Evolutionary conservation across 2,797 vertebrate genomes (phyloP), one percentile per base, ranked within the genome.

Genomic region (Rhinatrema bivittatum): DNA sequence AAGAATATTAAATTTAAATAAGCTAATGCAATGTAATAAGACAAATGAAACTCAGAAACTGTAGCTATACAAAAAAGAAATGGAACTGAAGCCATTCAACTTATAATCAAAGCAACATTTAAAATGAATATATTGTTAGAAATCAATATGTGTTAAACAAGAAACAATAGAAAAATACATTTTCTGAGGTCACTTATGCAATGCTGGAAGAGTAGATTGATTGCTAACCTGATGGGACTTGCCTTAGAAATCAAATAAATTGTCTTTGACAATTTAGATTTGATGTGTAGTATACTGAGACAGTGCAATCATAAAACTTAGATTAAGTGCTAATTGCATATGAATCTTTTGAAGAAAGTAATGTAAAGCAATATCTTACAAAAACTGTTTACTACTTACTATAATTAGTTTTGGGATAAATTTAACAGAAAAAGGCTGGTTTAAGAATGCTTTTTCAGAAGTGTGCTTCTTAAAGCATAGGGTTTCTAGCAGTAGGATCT

Each of bases 71-170:
- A 10, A 17, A 23, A 3, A 10, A 26, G 5, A 24, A 27, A 25
- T 15, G 27, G 19, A 59, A 62, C 32, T 4, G 23, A 5, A 14
- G 21, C 30, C 30, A 36, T 5, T 4, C 21, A 31, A 45, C 36
- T 22, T 52, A 25, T 0, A 0, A n/a, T 47, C 46, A 42, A 20
- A 5, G 1, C 2, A 14, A 2, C 4, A n/a, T n/a, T n/a, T n/a
- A 9, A 34, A 19, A 30, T 29, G 31, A 11, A 18, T 11, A 7
- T 32, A 13, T 22, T 31, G 15, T 16, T 6, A 33, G 15, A 18
- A 24, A 18, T 29, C 0, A 43, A 20, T 24, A 27, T 10, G 7
- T 0, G 0, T 0, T 8, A 16, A 22, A 37, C 1, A 15, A 31
- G 3, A 32, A n/a, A 43, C 45, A 21, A 20, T 1, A 32, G 9